Conservation (phyloP, 1,140 invertebrate genomes). For the Euwallacea fornicatus region DNA sequence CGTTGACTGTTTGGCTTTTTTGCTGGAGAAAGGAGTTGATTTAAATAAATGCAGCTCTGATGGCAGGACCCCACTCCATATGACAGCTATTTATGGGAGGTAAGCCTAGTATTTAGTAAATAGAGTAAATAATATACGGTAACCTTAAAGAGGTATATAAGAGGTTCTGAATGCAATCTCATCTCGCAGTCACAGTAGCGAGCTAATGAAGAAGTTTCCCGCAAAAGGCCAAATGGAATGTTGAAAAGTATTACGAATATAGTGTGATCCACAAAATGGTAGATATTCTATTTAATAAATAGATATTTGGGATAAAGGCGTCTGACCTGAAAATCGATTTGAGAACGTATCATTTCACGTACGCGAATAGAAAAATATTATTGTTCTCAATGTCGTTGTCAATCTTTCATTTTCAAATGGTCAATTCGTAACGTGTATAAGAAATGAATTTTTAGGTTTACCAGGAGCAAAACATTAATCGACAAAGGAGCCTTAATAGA, state of each 20-base stretch:
- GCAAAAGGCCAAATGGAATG: too few species aligned
- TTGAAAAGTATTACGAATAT: too few species aligned
- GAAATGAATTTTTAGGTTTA: slow-evolving; percentile 55
- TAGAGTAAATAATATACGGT: background rate
- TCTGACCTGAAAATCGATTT: too few species aligned
- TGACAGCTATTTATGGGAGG: slow-evolving; percentile 56
- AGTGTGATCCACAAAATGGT: too few species aligned
- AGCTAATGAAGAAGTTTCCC: too few species aligned
- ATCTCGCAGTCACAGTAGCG: too few species aligned
- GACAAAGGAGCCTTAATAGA: slow-evolving; percentile 57
- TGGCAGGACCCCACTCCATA: slow-evolving; percentile 67
- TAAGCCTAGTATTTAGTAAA: background rate
- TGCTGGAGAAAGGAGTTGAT: slow-evolving; percentile 60
- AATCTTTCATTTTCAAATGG: slow-evolving; percentile 3
- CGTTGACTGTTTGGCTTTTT: slow-evolving; percentile 62
- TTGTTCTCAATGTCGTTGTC: background rate
- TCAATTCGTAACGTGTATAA: background rate
- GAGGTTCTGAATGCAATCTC: too few species aligned
- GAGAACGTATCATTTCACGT: too few species aligned
- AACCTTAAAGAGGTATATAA: too few species aligned
- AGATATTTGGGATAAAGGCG: too few species aligned
- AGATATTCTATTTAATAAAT: too few species aligned
- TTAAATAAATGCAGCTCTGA: slow-evolving; percentile 63
- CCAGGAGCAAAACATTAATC: slow-evolving; percentile 63
- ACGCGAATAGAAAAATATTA: too few species aligned